Conservation (phyloP, 2,888 invertebrate genomes). For the Macaria liturata region DNA sequence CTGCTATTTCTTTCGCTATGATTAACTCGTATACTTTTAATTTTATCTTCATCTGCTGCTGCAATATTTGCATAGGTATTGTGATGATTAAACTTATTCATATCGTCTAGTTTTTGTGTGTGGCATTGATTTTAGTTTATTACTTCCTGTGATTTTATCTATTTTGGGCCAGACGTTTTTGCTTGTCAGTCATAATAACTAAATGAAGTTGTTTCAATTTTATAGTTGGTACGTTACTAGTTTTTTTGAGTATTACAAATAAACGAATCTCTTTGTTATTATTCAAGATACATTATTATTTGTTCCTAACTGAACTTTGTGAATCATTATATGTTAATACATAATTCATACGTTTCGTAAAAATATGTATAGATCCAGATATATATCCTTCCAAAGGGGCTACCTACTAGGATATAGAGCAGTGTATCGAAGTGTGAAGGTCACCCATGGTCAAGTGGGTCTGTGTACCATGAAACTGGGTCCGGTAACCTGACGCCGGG, state of each 20-base stretch:
- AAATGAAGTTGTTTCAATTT: too few species aligned
- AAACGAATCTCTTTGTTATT: too few species aligned
- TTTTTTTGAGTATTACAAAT: too few species aligned
- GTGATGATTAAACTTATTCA: background rate
- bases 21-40: constrained; percentile 5
- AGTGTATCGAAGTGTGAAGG: constrained; percentile 47
- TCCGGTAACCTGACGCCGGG: constrained; percentile 59
- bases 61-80: constrained; percentile 3
- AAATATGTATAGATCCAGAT: too few species aligned
- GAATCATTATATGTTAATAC: too few species aligned
- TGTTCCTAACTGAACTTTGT: too few species aligned
- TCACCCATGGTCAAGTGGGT: constrained; percentile 54
- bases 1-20: constrained; percentile 8
- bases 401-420: constrained; percentile 3
- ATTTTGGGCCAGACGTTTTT: constrained; percentile 8
- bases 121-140: constrained; percentile 15
- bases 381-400: too few species aligned
- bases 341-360: too few species aligned
- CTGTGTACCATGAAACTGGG: constrained; percentile 52
- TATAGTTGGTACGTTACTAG: too few species aligned
- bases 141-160: constrained; percentile 19
- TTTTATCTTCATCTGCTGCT: background rate
- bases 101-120: constrained; percentile 3
- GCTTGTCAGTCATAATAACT: constrained; percentile 4
- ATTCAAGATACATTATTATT: too few species aligned